Evolutionary conservation across 2,888 invertebrate genomes (phyloP), one percentile per base, ranked within the genome.

Genomic region (Luffia ferchaultella): DNA sequence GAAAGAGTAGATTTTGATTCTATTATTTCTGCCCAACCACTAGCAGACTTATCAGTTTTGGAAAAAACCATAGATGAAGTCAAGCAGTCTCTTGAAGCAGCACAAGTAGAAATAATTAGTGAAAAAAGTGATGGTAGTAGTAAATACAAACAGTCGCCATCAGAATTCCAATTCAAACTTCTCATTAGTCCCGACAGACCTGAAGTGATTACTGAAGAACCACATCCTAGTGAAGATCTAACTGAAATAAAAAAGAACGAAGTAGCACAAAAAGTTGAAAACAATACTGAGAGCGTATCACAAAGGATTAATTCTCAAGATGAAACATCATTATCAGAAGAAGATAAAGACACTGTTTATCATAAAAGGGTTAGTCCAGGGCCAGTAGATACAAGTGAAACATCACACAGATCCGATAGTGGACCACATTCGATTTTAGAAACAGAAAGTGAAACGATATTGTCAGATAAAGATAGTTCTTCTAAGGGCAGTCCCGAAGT

Each of bases 1-100:
- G 80, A 84, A 69, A 74, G 76, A 62, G 75, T 80, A 56, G 79
- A 85, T 61, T 73, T 73, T 57, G 80, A 83, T 73, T 77, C 85
- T 59, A 68, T 85, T 40, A 85, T 85, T 60, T 75, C 82, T 68
- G 65, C 76, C 66, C 76, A 84, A 60, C 77, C 80, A 62, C 71
- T 85, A 52, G 62, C 80, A 47, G 85, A 87, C 70, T 77, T 86
- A 61, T 82, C 82, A 63, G 78, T 88, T 63, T 87, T 89, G 52
- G 88, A 89, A 66, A 89, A 89, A 75, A 88, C 91, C 57, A 87
- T 91, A 48, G 88, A 89, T 60, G 90, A 91, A 77, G 89, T 89
- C 44, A 88, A 90, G 62, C 89, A 90, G 62, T 89, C 90, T 17
- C 70, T 90, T 53, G 89, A 90, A 72, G 88, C 89, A 45, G 89